Evolutionary conservation across 2,888 invertebrate species (phyloP).

Genomic region (Phrixothrix hirtus): DNA sequence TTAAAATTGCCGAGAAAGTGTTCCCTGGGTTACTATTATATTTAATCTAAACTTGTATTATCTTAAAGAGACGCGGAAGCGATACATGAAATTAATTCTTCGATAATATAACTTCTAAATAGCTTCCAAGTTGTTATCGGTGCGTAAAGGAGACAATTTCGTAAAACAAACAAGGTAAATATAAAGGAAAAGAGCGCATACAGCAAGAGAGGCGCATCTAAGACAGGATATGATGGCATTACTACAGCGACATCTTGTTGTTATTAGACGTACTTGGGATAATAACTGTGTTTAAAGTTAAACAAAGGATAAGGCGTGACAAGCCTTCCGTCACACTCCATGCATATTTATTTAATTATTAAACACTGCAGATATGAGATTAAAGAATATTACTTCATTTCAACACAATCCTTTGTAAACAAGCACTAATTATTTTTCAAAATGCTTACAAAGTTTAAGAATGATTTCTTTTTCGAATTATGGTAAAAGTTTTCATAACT

Average conservation of each 20-base stretch:
- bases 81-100: conserved; percentile 14
- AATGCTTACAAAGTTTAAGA: no score
- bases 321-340: conserved; percentile 30
- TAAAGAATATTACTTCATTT: conserved; percentile 18
- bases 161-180: conserved; percentile 21
- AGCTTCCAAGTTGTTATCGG: conserved; percentile 16
- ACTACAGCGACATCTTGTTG: conserved; percentile 31
- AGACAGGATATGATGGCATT: conserved; percentile 31
- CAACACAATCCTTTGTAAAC: conserved; percentile 7
- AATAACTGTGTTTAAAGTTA: conserved; percentile 33
- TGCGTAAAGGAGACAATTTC: conserved; percentile 19
- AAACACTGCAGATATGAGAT: conserved; percentile 17
- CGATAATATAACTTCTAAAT: conserved; percentile 4
- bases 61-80: no score
- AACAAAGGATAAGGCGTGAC: conserved; percentile 36
- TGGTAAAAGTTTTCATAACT: no score
- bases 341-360: conserved; percentile 26
- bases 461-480: conserved; percentile 3
- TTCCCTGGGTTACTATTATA: no score
- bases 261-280: conserved; percentile 32
- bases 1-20: no score
- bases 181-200: conserved; percentile 13
- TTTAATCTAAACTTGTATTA: no score
- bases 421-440: no score
- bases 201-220: conserved; percentile 27